Base-by-base conservation (phyloP, 2,113 vertebrate species). In the Oncorhynchus keta region DNA sequence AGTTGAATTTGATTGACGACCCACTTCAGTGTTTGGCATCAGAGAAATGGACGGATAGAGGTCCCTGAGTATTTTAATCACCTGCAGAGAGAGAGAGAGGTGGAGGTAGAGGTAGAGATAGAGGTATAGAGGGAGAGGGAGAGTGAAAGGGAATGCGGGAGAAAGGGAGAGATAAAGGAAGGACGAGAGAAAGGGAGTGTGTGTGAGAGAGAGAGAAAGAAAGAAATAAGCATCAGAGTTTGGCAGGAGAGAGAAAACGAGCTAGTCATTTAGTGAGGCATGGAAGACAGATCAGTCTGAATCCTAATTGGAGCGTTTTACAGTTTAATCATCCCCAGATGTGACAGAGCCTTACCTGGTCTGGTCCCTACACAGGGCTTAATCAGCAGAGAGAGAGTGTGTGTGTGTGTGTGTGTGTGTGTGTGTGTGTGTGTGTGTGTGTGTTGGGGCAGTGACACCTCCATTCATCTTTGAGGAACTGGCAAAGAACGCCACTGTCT, bases 391-490 rank as follows among this genome's bases (percentile, higher is more conserved):
- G 59, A 30, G 65, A 48, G 59, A 18, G 32, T 65, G 1, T 73
- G 39, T 45, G 9, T 6, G 32, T 35, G 32, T 32, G 22, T 72
- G 32, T 6, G 32, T 32, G 32, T 6, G 32, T 35, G 32, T 35
- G 32, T 65, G 1, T 73, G 39, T 45, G 9, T 6, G 32, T 35
- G 32, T 32, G 22, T 72, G 32, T 6, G 32, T 32, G 32, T 6
- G 32, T 35, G 32, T 35, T 2, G 61, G n/a, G 35, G 67, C 22
- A 51, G 48, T 81, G 80, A 81, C 78, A 80, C 20, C 65, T 67
- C 74, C 51, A 89, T 88, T 88, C 71, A 88, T 90, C 86, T 87
- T 83, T 39, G 66, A 77, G 81, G 76, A 82, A 75, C 82, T 83
- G 77, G 78, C 82, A 87, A 82, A 86, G 80, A 81, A 84, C 68